Conservation (phyloP, 2,797 vertebrate species). For the Chelidonichthys spinosus region DNA sequence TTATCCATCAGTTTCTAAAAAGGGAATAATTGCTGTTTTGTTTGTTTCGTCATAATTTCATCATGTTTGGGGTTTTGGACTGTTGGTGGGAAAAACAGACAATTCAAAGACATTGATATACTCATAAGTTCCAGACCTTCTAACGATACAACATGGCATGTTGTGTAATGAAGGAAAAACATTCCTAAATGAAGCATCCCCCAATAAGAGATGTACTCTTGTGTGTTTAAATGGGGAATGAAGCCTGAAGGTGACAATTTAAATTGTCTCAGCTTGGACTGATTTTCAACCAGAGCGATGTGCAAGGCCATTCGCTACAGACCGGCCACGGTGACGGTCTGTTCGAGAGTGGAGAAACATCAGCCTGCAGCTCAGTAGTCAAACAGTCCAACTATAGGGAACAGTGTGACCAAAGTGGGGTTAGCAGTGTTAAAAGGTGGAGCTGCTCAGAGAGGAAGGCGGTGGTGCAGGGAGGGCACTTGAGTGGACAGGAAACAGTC, state of each 20-base stretch:
- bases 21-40: too few relatives aligned
- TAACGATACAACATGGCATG: not conserved
- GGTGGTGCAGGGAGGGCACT: not conserved
- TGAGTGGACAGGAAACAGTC: conserved; percentile 34
- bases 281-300: conserved; percentile 29
- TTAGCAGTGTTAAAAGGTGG: conserved; percentile 67
- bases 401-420: conserved; percentile 24
- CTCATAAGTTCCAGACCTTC: not conserved
- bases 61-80: too few relatives aligned
- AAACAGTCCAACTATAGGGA: conserved; percentile 2
- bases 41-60: too few relatives aligned
- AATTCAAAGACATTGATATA: too few relatives aligned
- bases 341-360: conserved; percentile 15
- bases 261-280: conserved; percentile 7
- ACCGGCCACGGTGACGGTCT: not conserved
- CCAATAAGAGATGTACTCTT: conserved; percentile 1
- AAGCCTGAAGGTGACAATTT: conserved; percentile 8
- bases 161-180: conserved; percentile 33
- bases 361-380: not conserved
- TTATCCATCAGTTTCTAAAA: not conserved
- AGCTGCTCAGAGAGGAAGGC: conserved; percentile 32
- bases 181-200: conserved; percentile 23
- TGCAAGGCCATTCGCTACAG: conserved; percentile 34
- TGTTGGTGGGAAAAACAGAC: too few relatives aligned
- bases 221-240: conserved; percentile 1